These are phyloP conservation scores for Pogonomyrmex californicus DNA, from an alignment of 1,140 invertebrate species.

Conservation along the genomic window DNA sequence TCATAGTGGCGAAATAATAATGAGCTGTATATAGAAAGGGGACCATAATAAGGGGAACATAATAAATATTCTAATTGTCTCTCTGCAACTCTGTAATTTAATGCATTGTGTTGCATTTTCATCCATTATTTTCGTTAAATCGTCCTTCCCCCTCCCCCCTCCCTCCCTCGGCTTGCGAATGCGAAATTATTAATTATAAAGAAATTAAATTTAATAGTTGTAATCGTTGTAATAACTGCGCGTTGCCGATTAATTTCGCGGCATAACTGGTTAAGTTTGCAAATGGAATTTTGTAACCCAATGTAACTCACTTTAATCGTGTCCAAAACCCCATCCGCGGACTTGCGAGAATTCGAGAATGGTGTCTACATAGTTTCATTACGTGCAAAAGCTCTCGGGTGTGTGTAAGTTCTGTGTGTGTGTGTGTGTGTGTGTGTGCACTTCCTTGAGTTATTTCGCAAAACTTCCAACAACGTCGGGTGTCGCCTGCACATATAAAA, in stretches of 20 bases:
- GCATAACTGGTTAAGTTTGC: slow-evolving; percentile 6
- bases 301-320: slow-evolving; percentile 34
- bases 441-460: slow-evolving; percentile 54
- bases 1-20: slow-evolving; percentile 20
- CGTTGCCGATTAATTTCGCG: neutral
- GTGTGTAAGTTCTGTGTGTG: neutral
- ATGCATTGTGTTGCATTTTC: neutral
- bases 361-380: slow-evolving; percentile 52
- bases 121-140: slow-evolving; percentile 39
- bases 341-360: slow-evolving; percentile 24
- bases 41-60: neutral
- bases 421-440: slow-evolving; percentile 13
- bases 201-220: neutral
- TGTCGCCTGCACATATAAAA: slow-evolving; percentile 39
- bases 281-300: slow-evolving; percentile 16
- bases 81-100: neutral
- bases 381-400: slow-evolving; percentile 32
- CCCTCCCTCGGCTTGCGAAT: too few species aligned
- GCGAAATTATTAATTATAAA: slow-evolving; percentile 42
- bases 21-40: neutral
- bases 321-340: neutral
- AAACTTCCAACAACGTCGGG: slow-evolving; percentile 50
- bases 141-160: neutral
- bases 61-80: slow-evolving; percentile 25
- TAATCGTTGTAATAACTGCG: neutral